Evolutionary conservation across 2,888 invertebrate genomes (phyloP).

Genomic region (Drosophila rubida): DNA sequence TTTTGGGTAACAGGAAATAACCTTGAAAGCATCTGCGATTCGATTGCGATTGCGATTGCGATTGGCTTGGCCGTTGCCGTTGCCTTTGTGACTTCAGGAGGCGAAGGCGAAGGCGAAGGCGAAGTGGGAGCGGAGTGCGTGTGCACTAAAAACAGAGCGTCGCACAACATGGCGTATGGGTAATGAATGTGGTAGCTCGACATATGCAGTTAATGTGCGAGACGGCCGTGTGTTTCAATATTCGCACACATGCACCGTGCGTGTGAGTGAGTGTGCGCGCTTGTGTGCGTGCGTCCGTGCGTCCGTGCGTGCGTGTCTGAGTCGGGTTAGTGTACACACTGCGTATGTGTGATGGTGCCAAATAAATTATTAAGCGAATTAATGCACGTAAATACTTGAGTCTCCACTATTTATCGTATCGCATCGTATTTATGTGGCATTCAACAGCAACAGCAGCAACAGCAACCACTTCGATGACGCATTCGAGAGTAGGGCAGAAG

Average conservation of each 20-base stretch:
- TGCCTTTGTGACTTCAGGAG: constrained; percentile 7
- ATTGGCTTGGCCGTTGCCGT: constrained; percentile 8
- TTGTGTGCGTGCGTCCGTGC: constrained; percentile 27
- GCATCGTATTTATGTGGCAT: constrained; percentile 36
- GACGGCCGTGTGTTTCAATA: constrained; percentile 45
- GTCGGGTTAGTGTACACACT: constrained; percentile 15
- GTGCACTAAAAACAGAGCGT: constrained; percentile 51
- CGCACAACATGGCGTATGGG: constrained; percentile 70
- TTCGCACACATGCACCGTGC: constrained; percentile 28
- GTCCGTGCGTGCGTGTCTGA: constrained; percentile 27
- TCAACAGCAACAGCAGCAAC: constrained; percentile 21
- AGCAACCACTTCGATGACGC: constrained; percentile 79
- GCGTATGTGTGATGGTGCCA: constrained; percentile 46
- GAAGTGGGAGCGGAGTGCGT: constrained; percentile 35
- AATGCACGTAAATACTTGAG: constrained; percentile 49
- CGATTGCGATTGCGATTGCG: constrained; percentile 12
- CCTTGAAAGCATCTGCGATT: constrained; percentile 60
- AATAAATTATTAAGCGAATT: constrained; percentile 68
- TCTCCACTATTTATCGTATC: constrained; percentile 16
- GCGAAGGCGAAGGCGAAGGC: neutral
- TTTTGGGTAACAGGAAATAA: constrained; percentile 65
- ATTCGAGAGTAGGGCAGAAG: constrained; percentile 83
- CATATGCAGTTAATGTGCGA: constrained; percentile 64
- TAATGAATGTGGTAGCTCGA: constrained; percentile 51
- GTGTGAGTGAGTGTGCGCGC: constrained; percentile 25